Percentiles rank a stretch among this genome's conserved stretches.
Conservation (phyloP, 2,888 invertebrate species). For the Melieria crassipennis region DNA sequence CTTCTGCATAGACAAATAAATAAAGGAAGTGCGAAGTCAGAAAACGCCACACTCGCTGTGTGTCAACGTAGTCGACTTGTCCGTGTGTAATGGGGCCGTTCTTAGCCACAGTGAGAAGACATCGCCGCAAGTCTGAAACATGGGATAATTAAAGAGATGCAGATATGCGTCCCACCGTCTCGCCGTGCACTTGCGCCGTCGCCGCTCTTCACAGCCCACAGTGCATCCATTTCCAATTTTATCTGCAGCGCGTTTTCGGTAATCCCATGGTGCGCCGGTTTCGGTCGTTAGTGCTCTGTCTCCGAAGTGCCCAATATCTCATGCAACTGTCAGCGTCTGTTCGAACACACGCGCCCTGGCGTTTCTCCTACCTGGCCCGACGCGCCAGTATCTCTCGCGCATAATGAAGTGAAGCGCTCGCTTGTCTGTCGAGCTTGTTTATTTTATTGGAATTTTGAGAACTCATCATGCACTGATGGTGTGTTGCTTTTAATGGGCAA, state of each 20-base stretch:
- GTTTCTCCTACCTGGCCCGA: conserved; percentile 30
- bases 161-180: not conserved
- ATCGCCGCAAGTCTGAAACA: not conserved
- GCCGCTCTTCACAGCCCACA: not conserved
- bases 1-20: too few species aligned
- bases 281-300: not conserved
- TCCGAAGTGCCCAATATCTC: conserved; percentile 29
- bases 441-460: conserved; percentile 28
- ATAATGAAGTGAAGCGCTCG: conserved; percentile 23
- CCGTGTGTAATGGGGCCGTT: too few species aligned
- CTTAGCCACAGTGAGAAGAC: not conserved
- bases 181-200: too few species aligned
- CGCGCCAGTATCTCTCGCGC: too few species aligned
- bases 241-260: not conserved
- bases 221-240: not conserved
- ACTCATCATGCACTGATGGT: conserved; percentile 14
- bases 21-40: too few species aligned
- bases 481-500: conserved; percentile 59
- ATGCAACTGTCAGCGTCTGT: conserved; percentile 36
- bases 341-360: conserved; percentile 38
- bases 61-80: too few species aligned
- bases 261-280: conserved; percentile 6
- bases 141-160: not conserved
- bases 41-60: too few species aligned
- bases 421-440: conserved; percentile 18